Evolutionary conservation across 92 coral and sea anemone genomes (phyloP), one percentile per base, ranked within the genome.

Genomic region (Zoanthus sansibaricus): DNA sequence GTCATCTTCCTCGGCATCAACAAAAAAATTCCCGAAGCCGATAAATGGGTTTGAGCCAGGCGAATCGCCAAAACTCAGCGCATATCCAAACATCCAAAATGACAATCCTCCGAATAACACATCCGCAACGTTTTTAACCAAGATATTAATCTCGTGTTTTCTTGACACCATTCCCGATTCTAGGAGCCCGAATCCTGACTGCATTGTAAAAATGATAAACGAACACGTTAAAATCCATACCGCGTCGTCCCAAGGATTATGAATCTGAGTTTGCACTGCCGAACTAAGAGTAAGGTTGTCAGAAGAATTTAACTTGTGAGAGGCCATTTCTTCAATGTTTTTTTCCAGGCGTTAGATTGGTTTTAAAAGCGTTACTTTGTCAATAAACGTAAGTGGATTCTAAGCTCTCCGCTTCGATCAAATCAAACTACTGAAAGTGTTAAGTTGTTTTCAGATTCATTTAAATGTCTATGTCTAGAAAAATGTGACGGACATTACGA

Each of bases 121-220:
- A 78, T 91, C 94, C 58, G 94, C 94, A 0, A 91, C 87, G 76
- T 91, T 91, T 68, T 91, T 91, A 3, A 91, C 94, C 54, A 91
- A 55, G 77, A 91, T 91, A 49, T 91, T 91, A 12, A 91, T 91
- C 78, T 91, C 94, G 83, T 91, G 94, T 84, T 91, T 91, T 21
- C 94, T 75, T 4, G 94, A 91, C 25, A 91, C 94, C 94, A 91
- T 91, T 31, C 94, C 94, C 7, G 94, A 91, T 71, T 91, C 94
- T 13, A 91, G 75, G 0, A 91, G 55, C 20, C 94, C 94, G 77
- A 91, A 91, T 6, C 94, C 94, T 21, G 89, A 83, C 78, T 91
- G 94, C 94, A 91, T 91, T 37, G 94, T 91, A 75, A 91, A 91
- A 37, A 91, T 91, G 15, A 91, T 91, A 72, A 91, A 91, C 14